These are phyloP conservation scores for Tridacna gigas DNA, from an alignment of 2,888 invertebrate species.

Conservation along the genomic window DNA sequence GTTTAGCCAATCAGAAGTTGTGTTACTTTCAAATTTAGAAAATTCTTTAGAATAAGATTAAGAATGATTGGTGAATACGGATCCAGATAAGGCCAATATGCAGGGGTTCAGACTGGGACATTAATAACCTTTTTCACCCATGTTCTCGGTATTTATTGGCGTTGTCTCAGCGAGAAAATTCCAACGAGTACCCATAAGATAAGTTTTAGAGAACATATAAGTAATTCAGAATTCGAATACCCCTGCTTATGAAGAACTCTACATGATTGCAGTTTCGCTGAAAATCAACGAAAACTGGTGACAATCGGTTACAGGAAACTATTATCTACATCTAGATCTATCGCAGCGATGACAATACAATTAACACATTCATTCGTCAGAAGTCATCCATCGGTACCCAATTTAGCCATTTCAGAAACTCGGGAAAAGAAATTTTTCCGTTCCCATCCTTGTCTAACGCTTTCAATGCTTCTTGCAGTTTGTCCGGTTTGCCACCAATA, in stretches of 20 bases:
- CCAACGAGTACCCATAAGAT: too few relatives aligned
- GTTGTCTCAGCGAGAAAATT: too few relatives aligned
- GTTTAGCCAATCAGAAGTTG: too few relatives aligned
- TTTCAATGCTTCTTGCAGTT: not conserved
- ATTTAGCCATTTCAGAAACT: slow-evolving; percentile 44
- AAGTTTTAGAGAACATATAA: not conserved
- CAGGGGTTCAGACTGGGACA: too few relatives aligned
- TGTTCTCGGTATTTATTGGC: too few relatives aligned
- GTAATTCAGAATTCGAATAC: not conserved
- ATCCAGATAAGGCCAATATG: too few relatives aligned
- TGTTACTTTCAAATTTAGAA: too few relatives aligned
- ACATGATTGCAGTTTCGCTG: not conserved
- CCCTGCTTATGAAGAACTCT: not conserved
- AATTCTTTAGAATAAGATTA: too few relatives aligned
- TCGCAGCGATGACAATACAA: not conserved
- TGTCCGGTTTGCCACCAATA: slow-evolving; percentile 15
- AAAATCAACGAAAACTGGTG: not conserved
- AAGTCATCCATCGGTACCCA: slow-evolving; percentile 35
- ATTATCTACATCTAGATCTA: not conserved
- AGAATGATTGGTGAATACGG: too few relatives aligned
- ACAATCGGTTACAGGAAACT: not conserved
- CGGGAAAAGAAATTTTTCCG: slow-evolving; percentile 38
- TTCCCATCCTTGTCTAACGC: slow-evolving; percentile 37
- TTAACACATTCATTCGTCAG: not conserved
- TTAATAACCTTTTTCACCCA: too few relatives aligned